Conservation (phyloP, 2,113 vertebrate species). For the Anhinga rufa region DNA sequence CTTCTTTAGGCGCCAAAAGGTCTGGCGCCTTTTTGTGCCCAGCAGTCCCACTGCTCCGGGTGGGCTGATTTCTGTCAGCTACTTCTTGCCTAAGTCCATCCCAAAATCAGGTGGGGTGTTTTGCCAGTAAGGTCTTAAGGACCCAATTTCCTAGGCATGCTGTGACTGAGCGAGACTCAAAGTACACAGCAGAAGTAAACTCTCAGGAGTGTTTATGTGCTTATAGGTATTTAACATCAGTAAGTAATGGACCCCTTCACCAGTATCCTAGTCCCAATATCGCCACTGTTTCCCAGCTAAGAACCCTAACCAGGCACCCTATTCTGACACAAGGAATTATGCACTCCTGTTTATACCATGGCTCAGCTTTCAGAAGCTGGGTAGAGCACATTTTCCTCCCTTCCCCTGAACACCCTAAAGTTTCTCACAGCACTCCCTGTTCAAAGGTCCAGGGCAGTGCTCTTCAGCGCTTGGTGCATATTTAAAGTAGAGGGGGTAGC, state of each 20-base stretch:
- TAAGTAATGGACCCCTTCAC: not conserved
- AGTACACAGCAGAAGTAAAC: not conserved
- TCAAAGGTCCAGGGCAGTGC: not conserved
- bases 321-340: not conserved
- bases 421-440: not conserved
- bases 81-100: not conserved
- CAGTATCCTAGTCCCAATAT: not conserved
- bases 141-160: not conserved
- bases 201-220: not conserved
- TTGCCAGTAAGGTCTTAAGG: not conserved
- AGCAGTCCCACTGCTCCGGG: not conserved
- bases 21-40: not conserved
- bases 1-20: not conserved
- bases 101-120: not conserved
- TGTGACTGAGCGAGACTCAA: not conserved
- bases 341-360: not conserved
- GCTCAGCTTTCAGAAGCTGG: not conserved
- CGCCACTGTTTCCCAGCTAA: not conserved
- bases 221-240: not conserved
- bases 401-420: not conserved
- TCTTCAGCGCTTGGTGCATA: not conserved
- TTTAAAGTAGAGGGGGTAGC: not conserved
- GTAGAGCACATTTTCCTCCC: not conserved
- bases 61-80: not conserved
- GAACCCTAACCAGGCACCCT: not conserved